Percentiles rank a stretch among this genome's conserved stretches.
phyloP scores from a whole-genome alignment of 2,113 vertebrate species.

The Ageneiosus marmoratus region DNA sequence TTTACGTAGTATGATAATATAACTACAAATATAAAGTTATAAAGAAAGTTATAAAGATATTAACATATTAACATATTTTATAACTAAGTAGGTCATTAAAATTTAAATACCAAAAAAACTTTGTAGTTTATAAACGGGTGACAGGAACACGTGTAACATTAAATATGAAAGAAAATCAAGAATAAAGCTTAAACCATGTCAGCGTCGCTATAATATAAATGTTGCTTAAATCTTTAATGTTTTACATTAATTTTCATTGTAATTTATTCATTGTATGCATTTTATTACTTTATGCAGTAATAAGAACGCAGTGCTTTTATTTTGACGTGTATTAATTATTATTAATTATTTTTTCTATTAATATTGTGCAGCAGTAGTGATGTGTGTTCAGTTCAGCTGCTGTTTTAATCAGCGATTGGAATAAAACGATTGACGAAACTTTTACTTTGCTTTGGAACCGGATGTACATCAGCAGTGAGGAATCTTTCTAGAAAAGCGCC shows the following conservation, averaged over 20 bases:
- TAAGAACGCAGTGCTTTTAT: neutral
- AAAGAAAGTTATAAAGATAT: no score
- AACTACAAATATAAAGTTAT: no score
- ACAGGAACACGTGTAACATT: neutral
- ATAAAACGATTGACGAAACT: constrained; percentile 6
- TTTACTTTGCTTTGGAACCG: constrained; percentile 45
- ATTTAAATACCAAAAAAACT: neutral
- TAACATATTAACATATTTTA: no score
- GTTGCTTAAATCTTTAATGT: neutral
- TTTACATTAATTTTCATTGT: neutral
- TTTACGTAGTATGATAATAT: no score
- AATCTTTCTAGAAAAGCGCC: constrained; percentile 43
- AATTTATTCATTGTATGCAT: neutral
- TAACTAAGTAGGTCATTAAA: neutral
- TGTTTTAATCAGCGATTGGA: neutral
- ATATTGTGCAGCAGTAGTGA: neutral
- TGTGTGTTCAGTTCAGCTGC: neutral
- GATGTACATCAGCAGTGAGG: constrained; percentile 22
- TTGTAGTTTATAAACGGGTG: neutral
- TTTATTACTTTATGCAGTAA: neutral
- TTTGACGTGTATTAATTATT: neutral
- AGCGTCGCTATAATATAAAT: neutral
- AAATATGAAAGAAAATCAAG: neutral
- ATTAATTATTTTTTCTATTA: neutral
- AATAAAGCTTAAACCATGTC: neutral